Base-by-base conservation (phyloP, 2,888 invertebrate species). In the Pandemis corylana region DNA sequence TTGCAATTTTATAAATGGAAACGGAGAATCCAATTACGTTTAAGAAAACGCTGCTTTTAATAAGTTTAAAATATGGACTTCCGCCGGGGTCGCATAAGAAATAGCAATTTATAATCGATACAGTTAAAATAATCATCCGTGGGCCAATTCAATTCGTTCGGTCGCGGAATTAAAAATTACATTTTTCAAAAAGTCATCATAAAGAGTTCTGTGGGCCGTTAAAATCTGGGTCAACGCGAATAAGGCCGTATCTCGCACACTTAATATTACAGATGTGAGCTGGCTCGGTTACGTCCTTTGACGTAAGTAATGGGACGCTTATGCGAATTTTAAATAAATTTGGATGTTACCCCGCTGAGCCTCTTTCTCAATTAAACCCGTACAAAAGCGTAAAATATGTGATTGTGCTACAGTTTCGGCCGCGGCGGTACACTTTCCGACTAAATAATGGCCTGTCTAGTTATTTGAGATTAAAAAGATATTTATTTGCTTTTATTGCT, bases 131-230 rank as follows among this genome's bases (percentile, higher is more conserved):
- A 88, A 87, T 88, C 89, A 87, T 89, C 87, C 84, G 89, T 84
- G 84, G 82, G 85, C 82, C 81, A 87, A 86, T 89, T 89, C 88
- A 85, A 89, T 89, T 88, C 84, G 85, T 80, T 81, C 79, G 84
- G 87, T 85, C 84, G 82, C 84, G 84, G 87, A 92, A 93, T 94
- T 93, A 93, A 94, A 93, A 92, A 90, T 87, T 89, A 88, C 91
- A 93, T 93, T 92, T 94, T 91, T 94, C 94, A 93, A 92, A 93
- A 94, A 92, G 93, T 93, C 93, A 90, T 94, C 93, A 91, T 93
- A 94, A 94, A 94, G 89, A 89, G 86, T 88, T 87, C 84, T 84
- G 87, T 86, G 83, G 84, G 83, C 89, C 87, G 88, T 89, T 89
- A 89, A 86, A 89, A 94, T 94, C 90, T 94, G 89, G 93, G 94